Evolutionary conservation across 1,140 invertebrate genomes (phyloP).

Genomic region (Araneus ventricosus): DNA sequence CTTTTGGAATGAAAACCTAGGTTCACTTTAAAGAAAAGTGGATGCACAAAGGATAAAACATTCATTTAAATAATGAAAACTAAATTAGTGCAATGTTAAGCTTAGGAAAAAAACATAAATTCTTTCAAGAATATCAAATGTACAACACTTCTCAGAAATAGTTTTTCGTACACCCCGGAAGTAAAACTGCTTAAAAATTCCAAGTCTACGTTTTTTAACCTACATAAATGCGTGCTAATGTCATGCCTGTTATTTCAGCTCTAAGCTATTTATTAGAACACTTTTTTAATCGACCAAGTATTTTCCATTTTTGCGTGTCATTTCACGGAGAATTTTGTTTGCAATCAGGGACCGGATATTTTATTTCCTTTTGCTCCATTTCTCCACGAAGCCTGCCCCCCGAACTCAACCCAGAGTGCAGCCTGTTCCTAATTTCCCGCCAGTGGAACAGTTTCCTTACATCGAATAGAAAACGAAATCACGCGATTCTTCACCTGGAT

Average conservation of each 20-base stretch:
- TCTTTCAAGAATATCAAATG: no score
- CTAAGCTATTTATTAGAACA: neutral
- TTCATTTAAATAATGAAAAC: no score
- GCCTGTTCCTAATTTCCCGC: neutral
- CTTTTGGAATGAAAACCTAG: no score
- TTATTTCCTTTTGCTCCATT: slow-evolving; percentile 42
- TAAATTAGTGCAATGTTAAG: no score
- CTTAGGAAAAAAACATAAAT: no score
- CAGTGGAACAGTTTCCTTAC: slow-evolving; percentile 3
- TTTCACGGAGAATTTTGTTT: slow-evolving; percentile 11
- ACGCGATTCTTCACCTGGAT: slow-evolving; percentile 7
- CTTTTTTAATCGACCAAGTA: neutral
- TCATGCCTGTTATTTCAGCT: neutral
- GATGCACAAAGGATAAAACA: no score
- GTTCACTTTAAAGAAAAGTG: no score
- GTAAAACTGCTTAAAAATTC: neutral
- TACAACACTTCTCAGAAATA: no score
- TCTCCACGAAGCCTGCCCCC: neutral
- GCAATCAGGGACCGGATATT: slow-evolving; percentile 44
- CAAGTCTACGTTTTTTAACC: neutral
- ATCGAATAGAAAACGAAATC: slow-evolving; percentile 11
- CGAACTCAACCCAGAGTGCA: neutral
- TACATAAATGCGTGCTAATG: neutral
- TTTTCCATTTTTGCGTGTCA: neutral
- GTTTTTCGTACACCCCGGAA: neutral